Percentiles rank a stretch among this genome's conserved stretches.
These are phyloP conservation scores for Ormyrus pomaceus DNA, from an alignment of 2,888 invertebrate species.

Conservation along the genomic window DNA sequence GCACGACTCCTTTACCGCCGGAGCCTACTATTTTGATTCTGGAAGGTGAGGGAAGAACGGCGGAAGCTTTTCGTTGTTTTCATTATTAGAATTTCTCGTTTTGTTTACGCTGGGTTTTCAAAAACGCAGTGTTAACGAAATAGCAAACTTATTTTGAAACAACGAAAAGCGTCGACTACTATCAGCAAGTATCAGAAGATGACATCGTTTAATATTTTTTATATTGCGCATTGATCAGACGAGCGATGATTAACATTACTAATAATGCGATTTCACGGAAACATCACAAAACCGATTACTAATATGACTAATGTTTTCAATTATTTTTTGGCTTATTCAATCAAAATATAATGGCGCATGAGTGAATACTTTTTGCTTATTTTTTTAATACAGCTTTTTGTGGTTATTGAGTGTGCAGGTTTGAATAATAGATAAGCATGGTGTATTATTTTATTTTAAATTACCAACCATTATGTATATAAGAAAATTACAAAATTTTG, in stretches of 20 bases:
- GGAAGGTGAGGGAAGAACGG: conserved; percentile 83
- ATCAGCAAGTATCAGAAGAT: conserved; percentile 45
- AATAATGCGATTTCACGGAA: conserved; percentile 44
- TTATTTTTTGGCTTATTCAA: neutral
- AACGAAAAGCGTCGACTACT: neutral
- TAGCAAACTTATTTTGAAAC: conserved; percentile 1
- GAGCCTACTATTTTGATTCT: conserved; percentile 87
- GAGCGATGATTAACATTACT: conserved; percentile 47
- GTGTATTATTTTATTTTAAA: neutral
- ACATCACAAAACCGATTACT: conserved; percentile 20
- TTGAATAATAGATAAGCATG: conserved; percentile 5
- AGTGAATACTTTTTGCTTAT: neutral
- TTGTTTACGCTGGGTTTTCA: neutral
- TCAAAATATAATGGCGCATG: conserved; percentile 4
- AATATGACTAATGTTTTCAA: conserved; percentile 23
- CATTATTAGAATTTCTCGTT: neutral
- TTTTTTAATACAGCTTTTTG: neutral
- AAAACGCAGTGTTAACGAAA: conserved; percentile 2
- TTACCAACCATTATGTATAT: neutral
- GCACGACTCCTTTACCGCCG: too few species aligned
- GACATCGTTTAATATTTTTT: conserved; percentile 32
- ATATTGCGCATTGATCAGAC: conserved; percentile 31
- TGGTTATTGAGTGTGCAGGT: neutral
- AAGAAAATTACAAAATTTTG: neutral
- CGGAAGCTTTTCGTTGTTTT: conserved; percentile 26